These are phyloP conservation scores for Saimiri boliviensis DNA, from an alignment of 2,113 vertebrate genomes.

Conservation along the genomic window DNA sequence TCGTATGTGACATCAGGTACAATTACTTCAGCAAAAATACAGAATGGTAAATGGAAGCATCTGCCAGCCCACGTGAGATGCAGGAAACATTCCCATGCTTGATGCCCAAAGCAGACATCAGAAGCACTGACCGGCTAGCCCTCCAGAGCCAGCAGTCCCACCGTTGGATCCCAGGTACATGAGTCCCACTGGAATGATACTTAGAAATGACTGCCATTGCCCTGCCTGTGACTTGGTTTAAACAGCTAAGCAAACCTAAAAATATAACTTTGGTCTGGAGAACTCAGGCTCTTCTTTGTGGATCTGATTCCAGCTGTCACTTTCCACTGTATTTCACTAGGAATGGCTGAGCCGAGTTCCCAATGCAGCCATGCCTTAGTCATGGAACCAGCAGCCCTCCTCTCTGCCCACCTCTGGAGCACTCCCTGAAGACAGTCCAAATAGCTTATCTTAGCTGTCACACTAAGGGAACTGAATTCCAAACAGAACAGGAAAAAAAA, in stretches of 20 bases:
- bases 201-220: slow-evolving; percentile 68
- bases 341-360: background rate
- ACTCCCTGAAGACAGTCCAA: slow-evolving; percentile 52
- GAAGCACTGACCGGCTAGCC: background rate
- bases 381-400: slow-evolving; percentile 40
- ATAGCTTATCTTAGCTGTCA: slow-evolving; percentile 65
- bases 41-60: background rate
- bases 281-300: background rate
- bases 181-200: slow-evolving; percentile 58
- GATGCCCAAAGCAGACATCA: background rate
- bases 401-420: background rate
- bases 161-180: slow-evolving; percentile 53
- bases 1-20: background rate
- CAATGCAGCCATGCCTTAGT: background rate
- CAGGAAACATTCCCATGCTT: background rate
- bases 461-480: slow-evolving; percentile 62
- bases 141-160: background rate
- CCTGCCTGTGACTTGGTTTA: slow-evolving; percentile 68
- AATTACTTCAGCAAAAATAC: slow-evolving; percentile 2
- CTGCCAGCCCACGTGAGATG: background rate
- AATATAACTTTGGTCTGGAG: slow-evolving; percentile 43
- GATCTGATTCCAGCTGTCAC: slow-evolving; percentile 50
- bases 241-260: slow-evolving; percentile 67
- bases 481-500: slow-evolving; percentile 47
- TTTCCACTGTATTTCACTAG: slow-evolving; percentile 58